These are phyloP conservation scores for Drosophila bunnanda DNA, from an alignment of 2,888 invertebrate species.

Conservation along the genomic window DNA sequence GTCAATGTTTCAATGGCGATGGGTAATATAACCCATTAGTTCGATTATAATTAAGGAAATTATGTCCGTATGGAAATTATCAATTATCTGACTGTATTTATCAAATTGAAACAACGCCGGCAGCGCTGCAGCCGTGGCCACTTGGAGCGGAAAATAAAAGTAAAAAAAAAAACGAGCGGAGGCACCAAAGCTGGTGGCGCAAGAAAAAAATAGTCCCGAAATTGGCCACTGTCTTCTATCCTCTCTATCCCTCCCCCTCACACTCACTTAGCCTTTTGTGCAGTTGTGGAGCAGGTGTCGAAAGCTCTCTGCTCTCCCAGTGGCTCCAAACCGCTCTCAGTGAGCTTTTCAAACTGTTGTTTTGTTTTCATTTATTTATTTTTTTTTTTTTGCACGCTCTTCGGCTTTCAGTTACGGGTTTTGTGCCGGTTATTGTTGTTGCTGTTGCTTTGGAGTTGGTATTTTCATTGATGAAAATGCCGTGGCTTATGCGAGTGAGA, in stretches of 20 bases:
- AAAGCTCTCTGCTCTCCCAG: conserved; percentile 50
- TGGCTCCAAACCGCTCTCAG: conserved; percentile 6
- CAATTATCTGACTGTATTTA: conserved; percentile 13
- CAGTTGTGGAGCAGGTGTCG: conserved; percentile 64
- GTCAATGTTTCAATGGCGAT: background rate
- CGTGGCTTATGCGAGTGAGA: conserved; percentile 39
- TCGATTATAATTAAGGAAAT: conserved; percentile 17
- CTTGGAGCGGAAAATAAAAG: conserved; percentile 21
- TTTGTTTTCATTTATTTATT: conserved; percentile 48
- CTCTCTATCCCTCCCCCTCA: conserved; percentile 5
- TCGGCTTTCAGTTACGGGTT: conserved; percentile 51
- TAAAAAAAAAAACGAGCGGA: conserved; percentile 2
- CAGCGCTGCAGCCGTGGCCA: conserved; percentile 3
- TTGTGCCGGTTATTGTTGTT: conserved; percentile 69
- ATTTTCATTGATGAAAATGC: conserved; percentile 75
- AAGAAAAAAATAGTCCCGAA: conserved; percentile 45
- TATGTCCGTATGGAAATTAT: conserved; percentile 13
- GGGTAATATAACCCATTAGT: conserved; percentile 14
- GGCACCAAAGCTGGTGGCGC: background rate
- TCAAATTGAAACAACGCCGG: conserved; percentile 57
- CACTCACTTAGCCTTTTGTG: conserved; percentile 17
- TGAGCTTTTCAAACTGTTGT: conserved; percentile 61
- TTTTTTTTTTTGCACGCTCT: conserved; percentile 21
- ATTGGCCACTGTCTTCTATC: conserved; percentile 42
- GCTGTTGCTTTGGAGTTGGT: conserved; percentile 49